Evolutionary conservation across 2,888 invertebrate species (phyloP), one percentile per base, ranked within the genome.

Genomic region (Eupithecia insigniata): DNA sequence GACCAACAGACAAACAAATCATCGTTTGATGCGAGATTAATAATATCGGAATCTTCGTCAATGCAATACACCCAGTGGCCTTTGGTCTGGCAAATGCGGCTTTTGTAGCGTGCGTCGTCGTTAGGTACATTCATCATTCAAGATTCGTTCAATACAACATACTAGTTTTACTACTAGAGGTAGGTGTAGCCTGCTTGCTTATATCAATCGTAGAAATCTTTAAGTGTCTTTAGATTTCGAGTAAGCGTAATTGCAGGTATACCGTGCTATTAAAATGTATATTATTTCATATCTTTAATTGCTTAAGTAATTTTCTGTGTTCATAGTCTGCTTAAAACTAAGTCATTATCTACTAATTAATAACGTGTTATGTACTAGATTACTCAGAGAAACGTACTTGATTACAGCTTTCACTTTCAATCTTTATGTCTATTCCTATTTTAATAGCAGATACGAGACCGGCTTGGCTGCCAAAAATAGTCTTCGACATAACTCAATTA

Each of bases 1-100:
- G 51, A 22, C 51, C 2, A 51, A 51, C 51, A 51, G 46, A 22
- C 51, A 51, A 51, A 51, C 51, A 51, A 51, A 51, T 51, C 51
- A 51, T 51, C 22, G 22, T 51, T 51, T 51, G 51, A 51, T 51
- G 22, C 12, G 22, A 51, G 51, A 51, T 51, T 51, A 46, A 46
- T 46, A 46, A 51, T 12, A 51, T 51, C 12, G 51, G 22, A 51
- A 51, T 51, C 22, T 22, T 51, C 51, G 51, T 51, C 12, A 51
- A 2, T 22, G 46, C 46, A 51, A 51, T 51, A 51, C 22, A 51
- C 22, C 22, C 7, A 22, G 46, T n/a, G 51, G 12, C 22, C 12
- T 22, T 51, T 51, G 22, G 22, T 51, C 51, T 51, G 51, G 51
- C 22, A 22, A 22, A 22, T 22, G 4, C 22, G 51, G 22, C 4